Evolutionary conservation across 2,113 vertebrate species (phyloP), one percentile per base, ranked within the genome.

Genomic region (Phoxinus phoxinus): DNA sequence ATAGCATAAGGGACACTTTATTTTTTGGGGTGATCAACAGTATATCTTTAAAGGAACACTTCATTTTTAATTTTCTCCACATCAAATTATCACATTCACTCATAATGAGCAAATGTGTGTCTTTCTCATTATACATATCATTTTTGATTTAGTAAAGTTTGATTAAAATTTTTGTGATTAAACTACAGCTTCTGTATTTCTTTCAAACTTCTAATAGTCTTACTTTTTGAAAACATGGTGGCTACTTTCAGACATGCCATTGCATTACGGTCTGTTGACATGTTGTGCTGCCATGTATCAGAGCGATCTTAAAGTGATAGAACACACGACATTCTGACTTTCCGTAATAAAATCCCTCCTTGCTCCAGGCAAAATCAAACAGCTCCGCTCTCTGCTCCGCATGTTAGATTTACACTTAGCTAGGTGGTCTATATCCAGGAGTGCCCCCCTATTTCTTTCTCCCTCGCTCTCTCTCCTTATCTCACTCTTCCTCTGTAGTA

Each of bases 401-500:
- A 46, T 81, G 79, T 69, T 67, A 81, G 61, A 81, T 81, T 81
- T 69, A 69, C 23, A 46, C 78, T 46, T 81, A 46, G 78, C 78
- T 44, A 61, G 59, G 59, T 21, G 79, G 59, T 67, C 25, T 69
- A 48, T 25, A 69, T 69, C 37, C 46, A 69, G 30, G 1, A 69
- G 59, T 11, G 27, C 4, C 8, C 37, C 56, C 13, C 78, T 25
- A 25, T 80, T 13, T 61, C 41, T 48, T 9, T 21, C 32, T 75
- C 56, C 19, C 41, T 77, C 27, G 56, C 73, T 78, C 46, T 51
- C 46, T 15, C 46, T 15, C 13, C 51, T 75, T 69, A 51, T 61
- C 74, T 79, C n/a, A 46, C 81, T 86, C 61, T 59, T 41, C 53
- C 63, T 83, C 86, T 87, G 61, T 80, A 53, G 72, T 17, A 77